Evolutionary conservation across 2,888 invertebrate genomes (phyloP).

Genomic region (Idaea aversata): DNA sequence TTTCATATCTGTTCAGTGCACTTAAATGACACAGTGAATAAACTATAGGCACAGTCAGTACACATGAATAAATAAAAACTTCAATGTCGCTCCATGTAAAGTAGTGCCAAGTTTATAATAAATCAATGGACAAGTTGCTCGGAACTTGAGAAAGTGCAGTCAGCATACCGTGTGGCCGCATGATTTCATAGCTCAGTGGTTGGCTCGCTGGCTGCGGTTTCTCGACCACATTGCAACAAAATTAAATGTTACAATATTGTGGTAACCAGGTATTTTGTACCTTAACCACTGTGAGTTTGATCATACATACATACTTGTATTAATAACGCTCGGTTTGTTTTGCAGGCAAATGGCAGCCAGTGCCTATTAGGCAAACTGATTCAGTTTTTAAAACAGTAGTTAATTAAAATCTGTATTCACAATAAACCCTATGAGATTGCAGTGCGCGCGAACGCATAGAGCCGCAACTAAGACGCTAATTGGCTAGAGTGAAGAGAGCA

Average conservation of each 20-base stretch:
- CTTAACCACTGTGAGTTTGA: constrained; percentile 7
- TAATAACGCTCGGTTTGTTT: too few relatives aligned
- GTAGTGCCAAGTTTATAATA: constrained; percentile 21
- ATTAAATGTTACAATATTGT: constrained; percentile 21
- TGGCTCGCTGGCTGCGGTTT: constrained; percentile 60
- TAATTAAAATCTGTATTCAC: too few relatives aligned
- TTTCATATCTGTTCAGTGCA: too few relatives aligned
- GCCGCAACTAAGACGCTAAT: too few relatives aligned
- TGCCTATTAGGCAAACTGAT: too few relatives aligned
- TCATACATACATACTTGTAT: constrained; percentile 11
- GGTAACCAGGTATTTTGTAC: constrained; percentile 13
- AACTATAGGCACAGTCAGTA: too few relatives aligned
- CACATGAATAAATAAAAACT: not conserved
- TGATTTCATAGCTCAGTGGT: constrained; percentile 74
- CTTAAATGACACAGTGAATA: too few relatives aligned
- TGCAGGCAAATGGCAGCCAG: too few relatives aligned
- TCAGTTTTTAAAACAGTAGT: too few relatives aligned
- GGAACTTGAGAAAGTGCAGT: constrained; percentile 68
- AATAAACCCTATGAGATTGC: too few relatives aligned
- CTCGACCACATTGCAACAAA: constrained; percentile 56
- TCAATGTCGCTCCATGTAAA: not conserved
- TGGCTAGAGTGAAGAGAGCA: too few relatives aligned
- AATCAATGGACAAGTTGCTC: constrained; percentile 27
- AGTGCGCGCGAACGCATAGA: too few relatives aligned
- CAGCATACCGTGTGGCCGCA: constrained; percentile 65